phyloP scores from a whole-genome alignment of 2,888 invertebrate genomes.

The Drosophila lutescens region DNA sequence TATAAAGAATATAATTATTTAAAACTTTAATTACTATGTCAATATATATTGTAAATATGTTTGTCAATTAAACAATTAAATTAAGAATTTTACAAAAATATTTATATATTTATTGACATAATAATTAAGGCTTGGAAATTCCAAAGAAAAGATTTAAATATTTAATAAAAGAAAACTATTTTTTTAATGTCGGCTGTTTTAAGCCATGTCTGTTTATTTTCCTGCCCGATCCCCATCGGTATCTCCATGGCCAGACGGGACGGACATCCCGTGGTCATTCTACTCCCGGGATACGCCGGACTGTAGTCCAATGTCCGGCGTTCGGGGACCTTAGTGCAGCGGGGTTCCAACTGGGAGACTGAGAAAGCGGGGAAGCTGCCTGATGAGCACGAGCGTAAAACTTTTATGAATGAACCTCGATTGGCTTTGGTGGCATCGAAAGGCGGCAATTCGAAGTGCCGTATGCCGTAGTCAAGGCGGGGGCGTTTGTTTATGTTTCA shows the following conservation, averaged over 20 bases:
- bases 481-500: conserved; percentile 76
- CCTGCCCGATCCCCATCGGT: neutral
- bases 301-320: neutral
- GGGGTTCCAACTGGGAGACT: neutral
- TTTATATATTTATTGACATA: too few relatives aligned
- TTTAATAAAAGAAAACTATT: too few relatives aligned
- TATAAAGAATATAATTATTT: too few relatives aligned
- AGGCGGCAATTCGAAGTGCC: conserved; percentile 6
- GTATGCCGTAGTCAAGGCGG: conserved; percentile 41
- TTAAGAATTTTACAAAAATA: too few relatives aligned
- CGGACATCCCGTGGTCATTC: conserved; percentile 8
- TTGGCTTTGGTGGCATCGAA: conserved; percentile 24
- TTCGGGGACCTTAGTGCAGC: neutral
- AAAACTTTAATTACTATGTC: too few relatives aligned
- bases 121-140: too few relatives aligned
- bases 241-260: conserved; percentile 13
- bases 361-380: neutral
- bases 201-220: neutral
- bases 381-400: conserved; percentile 33
- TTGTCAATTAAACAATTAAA: too few relatives aligned
- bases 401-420: conserved; percentile 48
- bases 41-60: too few relatives aligned
- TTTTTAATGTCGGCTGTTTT: neutral
- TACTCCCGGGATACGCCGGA: neutral
- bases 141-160: too few relatives aligned